phyloP scores from a whole-genome alignment of 2,888 invertebrate genomes.

The Trichopoda pennipes region DNA sequence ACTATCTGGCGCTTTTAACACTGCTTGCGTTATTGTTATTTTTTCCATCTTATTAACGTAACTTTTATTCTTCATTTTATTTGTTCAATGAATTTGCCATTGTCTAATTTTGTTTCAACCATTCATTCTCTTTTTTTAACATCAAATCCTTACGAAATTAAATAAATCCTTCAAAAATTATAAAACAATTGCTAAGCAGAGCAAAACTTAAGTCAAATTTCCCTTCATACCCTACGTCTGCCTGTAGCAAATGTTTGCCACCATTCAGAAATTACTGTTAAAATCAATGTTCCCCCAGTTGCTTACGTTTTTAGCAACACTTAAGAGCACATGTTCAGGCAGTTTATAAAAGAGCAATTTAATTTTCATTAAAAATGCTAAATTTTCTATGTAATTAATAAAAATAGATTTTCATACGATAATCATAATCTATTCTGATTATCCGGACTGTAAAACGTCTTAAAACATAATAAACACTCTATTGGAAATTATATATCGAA shows the following conservation, averaged over 20 bases:
- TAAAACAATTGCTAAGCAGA: slow-evolving; percentile 64
- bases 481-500: too few species aligned
- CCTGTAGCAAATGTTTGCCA: slow-evolving; percentile 49
- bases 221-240: background rate
- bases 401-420: too few species aligned
- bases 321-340: slow-evolving; percentile 1
- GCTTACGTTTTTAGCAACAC: slow-evolving; percentile 8
- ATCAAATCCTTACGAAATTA: slow-evolving; percentile 57
- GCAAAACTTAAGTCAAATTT: slow-evolving; percentile 41
- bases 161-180: slow-evolving; percentile 64
- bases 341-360: slow-evolving; percentile 14
- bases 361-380: background rate
- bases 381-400: too few species aligned
- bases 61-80: slow-evolving; percentile 25
- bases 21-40: slow-evolving; percentile 27
- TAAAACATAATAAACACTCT: too few species aligned
- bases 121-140: slow-evolving; percentile 32
- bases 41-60: slow-evolving; percentile 12
- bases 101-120: slow-evolving; percentile 55
- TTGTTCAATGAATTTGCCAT: slow-evolving; percentile 48
- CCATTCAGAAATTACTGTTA: slow-evolving; percentile 1
- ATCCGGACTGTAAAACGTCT: too few species aligned
- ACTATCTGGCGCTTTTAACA: slow-evolving; percentile 46
- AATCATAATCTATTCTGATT: too few species aligned
- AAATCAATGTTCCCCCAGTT: slow-evolving; percentile 3